Evolutionary conservation across 1,140 invertebrate genomes (phyloP).

Genomic region (Pachyrhynchus sulphureomaculatus): DNA sequence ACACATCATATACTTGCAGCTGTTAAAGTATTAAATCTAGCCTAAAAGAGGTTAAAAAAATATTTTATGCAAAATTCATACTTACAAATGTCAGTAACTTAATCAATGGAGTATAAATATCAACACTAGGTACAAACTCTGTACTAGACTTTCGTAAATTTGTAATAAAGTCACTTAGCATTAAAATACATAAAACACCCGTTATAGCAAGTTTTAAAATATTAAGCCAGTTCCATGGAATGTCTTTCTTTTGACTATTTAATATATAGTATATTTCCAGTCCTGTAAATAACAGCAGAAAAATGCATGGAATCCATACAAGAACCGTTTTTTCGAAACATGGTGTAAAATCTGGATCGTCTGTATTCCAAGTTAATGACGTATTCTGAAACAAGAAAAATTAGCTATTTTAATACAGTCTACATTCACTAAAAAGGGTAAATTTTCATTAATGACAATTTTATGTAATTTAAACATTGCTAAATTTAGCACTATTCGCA

Average conservation of each 20-base stretch:
- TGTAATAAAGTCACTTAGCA: slow-evolving; percentile 56
- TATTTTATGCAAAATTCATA: slow-evolving; percentile 43
- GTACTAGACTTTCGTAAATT: slow-evolving; percentile 40
- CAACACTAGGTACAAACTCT: slow-evolving; percentile 60
- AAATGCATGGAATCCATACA: slow-evolving; percentile 82
- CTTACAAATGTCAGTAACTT: slow-evolving; percentile 80
- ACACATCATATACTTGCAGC: too few species aligned
- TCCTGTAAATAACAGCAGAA: slow-evolving; percentile 76
- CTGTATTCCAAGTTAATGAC: slow-evolving; percentile 72
- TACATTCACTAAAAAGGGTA: background rate
- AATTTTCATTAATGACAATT: too few species aligned
- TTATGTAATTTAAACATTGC: too few species aligned
- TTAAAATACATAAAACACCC: slow-evolving; percentile 62
- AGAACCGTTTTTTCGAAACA: slow-evolving; percentile 89
- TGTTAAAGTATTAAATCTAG: too few species aligned
- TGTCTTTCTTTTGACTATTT: slow-evolving; percentile 73
- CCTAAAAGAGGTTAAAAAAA: too few species aligned
- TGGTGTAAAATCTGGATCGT: slow-evolving; percentile 77
- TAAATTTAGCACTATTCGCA: too few species aligned
- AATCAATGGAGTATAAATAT: slow-evolving; percentile 72
- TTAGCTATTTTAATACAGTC: background rate
- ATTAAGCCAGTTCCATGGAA: slow-evolving; percentile 81
- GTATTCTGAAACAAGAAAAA: slow-evolving; percentile 27
- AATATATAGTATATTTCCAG: slow-evolving; percentile 80
- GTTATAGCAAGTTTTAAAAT: slow-evolving; percentile 75